Evolutionary conservation across 1,140 invertebrate genomes (phyloP).

Genomic region (Plectus sambesii): DNA sequence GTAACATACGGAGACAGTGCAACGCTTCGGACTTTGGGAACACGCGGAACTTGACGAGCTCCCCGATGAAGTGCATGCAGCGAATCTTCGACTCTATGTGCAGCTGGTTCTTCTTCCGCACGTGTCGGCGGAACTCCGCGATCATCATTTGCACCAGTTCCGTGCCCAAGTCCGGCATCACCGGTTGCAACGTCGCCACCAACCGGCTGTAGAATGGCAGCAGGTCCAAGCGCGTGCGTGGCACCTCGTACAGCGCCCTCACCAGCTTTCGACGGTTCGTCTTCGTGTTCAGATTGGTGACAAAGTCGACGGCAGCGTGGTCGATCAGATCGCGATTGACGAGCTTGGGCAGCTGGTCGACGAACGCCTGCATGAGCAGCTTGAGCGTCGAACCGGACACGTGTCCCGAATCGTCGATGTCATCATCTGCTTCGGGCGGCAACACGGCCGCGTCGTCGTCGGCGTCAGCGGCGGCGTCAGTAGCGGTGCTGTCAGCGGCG

Average conservation of each 20-base stretch:
- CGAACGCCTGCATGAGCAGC: slow-evolving; percentile 63
- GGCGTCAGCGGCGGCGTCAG: slow-evolving; percentile 55
- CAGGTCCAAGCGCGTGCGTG: slow-evolving; percentile 64
- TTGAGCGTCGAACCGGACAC: slow-evolving; percentile 42
- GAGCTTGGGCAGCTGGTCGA: slow-evolving; percentile 76
- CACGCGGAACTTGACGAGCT: slow-evolving; percentile 67
- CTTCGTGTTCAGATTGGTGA: slow-evolving; percentile 85
- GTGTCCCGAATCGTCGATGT: too few species aligned
- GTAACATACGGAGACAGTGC: slow-evolving; percentile 64
- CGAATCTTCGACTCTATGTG: slow-evolving; percentile 98
- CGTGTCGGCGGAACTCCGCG: slow-evolving; percentile 38
- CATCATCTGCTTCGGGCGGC: too few species aligned
- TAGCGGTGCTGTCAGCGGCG: slow-evolving; percentile 12
- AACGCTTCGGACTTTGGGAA: slow-evolving; percentile 87
- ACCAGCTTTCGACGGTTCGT: slow-evolving; percentile 83
- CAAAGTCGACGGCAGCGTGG: slow-evolving; percentile 85
- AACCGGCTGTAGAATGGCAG: slow-evolving; percentile 88
- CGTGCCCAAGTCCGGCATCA: slow-evolving; percentile 64
- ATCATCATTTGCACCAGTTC: slow-evolving; percentile 73
- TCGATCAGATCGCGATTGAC: slow-evolving; percentile 93
- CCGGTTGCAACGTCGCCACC: slow-evolving; percentile 78
- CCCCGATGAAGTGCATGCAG: slow-evolving; percentile 80
- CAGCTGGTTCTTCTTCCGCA: slow-evolving; percentile 87
- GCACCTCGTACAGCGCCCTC: slow-evolving; percentile 51
- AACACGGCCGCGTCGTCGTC: too few species aligned